Conservation (phyloP, 2,797 vertebrate species). For the Liasis olivaceus region DNA sequence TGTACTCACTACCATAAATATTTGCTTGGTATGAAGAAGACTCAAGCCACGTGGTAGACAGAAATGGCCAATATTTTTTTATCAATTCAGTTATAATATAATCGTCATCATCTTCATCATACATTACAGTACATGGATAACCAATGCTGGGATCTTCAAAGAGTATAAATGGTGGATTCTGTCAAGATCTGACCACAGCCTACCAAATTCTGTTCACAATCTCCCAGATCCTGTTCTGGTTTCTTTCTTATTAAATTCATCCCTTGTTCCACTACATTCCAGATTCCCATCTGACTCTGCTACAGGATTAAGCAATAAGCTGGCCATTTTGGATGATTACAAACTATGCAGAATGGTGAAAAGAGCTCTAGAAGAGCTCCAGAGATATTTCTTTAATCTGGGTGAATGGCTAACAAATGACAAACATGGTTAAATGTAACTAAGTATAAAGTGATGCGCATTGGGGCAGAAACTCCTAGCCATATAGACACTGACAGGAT, state of each 20-base stretch:
- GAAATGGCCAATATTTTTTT: neutral
- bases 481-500: no score
- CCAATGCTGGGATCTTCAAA: neutral
- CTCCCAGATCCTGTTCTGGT: neutral
- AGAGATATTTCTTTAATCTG: neutral
- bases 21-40: slow-evolving; percentile 10
- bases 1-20: neutral
- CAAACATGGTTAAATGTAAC: neutral
- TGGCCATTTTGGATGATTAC: neutral
- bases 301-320: neutral
- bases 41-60: slow-evolving; percentile 17
- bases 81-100: neutral
- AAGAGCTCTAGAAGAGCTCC: neutral
- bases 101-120: neutral
- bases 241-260: neutral
- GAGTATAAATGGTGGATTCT: neutral
- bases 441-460: neutral
- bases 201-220: neutral
- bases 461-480: no score
- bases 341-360: neutral
- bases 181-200: neutral
- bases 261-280: neutral
- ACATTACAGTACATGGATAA: neutral
- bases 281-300: neutral
- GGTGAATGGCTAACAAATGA: neutral